Percentiles rank a stretch among this genome's conserved stretches.
Evolutionary conservation across 2,797 vertebrate genomes (phyloP).

Genomic region (Acanthiza pusilla): DNA sequence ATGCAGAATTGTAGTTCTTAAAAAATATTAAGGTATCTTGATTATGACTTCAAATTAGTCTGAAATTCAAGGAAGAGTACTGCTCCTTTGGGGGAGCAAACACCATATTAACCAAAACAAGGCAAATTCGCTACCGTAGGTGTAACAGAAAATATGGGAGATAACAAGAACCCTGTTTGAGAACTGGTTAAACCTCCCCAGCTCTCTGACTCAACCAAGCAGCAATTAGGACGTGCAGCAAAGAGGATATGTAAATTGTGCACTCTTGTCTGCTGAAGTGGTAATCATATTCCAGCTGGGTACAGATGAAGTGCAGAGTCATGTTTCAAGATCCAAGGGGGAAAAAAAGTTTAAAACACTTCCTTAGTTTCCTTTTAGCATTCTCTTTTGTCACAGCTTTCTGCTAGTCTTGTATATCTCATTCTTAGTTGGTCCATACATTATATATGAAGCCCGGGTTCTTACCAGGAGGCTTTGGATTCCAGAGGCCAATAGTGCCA

Average conservation of each 20-base stretch:
- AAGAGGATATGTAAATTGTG: neutral
- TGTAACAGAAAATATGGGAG: neutral
- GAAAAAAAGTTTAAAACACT: neutral
- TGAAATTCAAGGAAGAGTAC: neutral
- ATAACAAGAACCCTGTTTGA: neutral
- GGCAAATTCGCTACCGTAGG: neutral
- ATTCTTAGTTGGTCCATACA: neutral
- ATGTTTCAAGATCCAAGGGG: neutral
- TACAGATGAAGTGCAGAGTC: neutral
- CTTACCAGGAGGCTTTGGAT: neutral
- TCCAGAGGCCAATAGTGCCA: neutral
- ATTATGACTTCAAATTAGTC: neutral
- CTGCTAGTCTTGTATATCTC: neutral
- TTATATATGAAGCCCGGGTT: neutral
- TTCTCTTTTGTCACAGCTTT: neutral
- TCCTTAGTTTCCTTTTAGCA: neutral
- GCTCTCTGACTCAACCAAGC: neutral
- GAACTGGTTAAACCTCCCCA: neutral
- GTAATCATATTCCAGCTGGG: neutral
- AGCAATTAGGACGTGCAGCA: neutral
- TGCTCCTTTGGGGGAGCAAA: neutral
- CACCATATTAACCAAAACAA: neutral
- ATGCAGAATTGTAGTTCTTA: neutral
- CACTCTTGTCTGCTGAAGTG: neutral
- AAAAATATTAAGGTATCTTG: neutral